Percentiles rank a stretch among this genome's conserved stretches.
These are phyloP conservation scores for Elaphurus davidianus DNA, from an alignment of 2,113 vertebrate species.

Conservation along the genomic window DNA sequence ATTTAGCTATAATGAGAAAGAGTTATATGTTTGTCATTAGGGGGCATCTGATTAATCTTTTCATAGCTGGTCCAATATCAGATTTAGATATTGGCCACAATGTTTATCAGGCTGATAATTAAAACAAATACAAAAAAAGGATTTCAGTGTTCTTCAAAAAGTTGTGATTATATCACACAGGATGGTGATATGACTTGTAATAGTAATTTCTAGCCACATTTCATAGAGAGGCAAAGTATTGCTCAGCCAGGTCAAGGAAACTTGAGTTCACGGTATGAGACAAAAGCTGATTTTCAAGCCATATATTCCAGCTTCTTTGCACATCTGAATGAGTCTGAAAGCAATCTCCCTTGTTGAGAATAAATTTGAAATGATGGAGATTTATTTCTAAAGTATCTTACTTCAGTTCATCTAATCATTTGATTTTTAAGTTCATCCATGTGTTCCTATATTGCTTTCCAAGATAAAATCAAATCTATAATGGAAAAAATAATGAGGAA, in stretches of 20 bases:
- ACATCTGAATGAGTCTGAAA: neutral
- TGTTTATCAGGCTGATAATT: neutral
- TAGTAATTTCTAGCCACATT: neutral
- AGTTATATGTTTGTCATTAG: neutral
- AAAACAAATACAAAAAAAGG: neutral
- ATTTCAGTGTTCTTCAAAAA: neutral
- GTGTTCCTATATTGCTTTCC: neutral
- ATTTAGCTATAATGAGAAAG: neutral
- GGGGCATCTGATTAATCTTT: neutral
- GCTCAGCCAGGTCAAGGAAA: neutral
- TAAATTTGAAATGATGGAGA: neutral
- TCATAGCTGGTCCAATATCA: neutral
- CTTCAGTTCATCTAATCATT: neutral
- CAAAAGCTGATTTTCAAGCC: neutral
- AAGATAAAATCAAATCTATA: neutral
- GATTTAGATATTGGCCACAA: neutral
- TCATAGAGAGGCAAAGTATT: neutral
- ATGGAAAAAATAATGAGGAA: neutral
- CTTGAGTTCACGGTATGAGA: neutral
- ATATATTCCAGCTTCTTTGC: neutral
- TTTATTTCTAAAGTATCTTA: neutral
- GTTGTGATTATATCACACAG: neutral
- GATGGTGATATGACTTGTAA: neutral
- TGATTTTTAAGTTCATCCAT: neutral
- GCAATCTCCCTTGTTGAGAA: neutral